These are phyloP conservation scores for Hermetia illucens DNA, from an alignment of 1,140 invertebrate genomes.

Conservation along the genomic window DNA sequence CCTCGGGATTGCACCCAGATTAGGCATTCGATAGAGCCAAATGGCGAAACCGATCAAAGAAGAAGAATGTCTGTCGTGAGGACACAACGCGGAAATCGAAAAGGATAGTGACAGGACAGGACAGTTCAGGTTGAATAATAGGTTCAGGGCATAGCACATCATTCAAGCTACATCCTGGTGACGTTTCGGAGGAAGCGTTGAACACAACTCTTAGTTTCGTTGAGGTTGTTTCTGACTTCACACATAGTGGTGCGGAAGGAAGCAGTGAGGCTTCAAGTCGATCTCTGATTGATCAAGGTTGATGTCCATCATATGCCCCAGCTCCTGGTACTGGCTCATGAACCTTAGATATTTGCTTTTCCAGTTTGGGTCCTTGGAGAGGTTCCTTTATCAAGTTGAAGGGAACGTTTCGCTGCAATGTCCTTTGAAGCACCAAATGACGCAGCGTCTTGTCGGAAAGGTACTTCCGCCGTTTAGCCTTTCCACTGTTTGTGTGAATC, in stretches of 20 bases:
- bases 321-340: slow-evolving; percentile 14
- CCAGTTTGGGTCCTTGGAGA: slow-evolving; percentile 6
- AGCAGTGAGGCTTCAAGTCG: slow-evolving; percentile 5
- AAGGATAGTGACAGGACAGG: slow-evolving; percentile 21
- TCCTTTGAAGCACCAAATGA: slow-evolving; percentile 8
- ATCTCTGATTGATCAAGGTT: too few species aligned
- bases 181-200: slow-evolving; percentile 13
- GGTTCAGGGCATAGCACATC: slow-evolving; percentile 21
- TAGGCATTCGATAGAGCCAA: too few species aligned
- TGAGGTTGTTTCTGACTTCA: slow-evolving; percentile 8
- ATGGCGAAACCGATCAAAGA: slow-evolving; percentile 29
- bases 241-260: slow-evolving; percentile 15
- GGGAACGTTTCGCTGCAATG: slow-evolving; percentile 8
- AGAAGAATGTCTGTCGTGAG: slow-evolving; percentile 22
- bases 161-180: slow-evolving; percentile 21
- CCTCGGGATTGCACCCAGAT: too few species aligned
- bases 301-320: slow-evolving; percentile 13
- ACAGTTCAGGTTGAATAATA: slow-evolving; percentile 26
- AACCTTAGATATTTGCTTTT: slow-evolving; percentile 12
- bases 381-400: slow-evolving; percentile 11
- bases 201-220: slow-evolving; percentile 20
- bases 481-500: slow-evolving; percentile 6
- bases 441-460: slow-evolving; percentile 9
- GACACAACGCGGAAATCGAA: slow-evolving; percentile 22
- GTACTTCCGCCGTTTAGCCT: slow-evolving; percentile 11